These are phyloP conservation scores for Machaerirhynchus nigripectus DNA, from an alignment of 2,113 vertebrate species.

Conservation along the genomic window DNA sequence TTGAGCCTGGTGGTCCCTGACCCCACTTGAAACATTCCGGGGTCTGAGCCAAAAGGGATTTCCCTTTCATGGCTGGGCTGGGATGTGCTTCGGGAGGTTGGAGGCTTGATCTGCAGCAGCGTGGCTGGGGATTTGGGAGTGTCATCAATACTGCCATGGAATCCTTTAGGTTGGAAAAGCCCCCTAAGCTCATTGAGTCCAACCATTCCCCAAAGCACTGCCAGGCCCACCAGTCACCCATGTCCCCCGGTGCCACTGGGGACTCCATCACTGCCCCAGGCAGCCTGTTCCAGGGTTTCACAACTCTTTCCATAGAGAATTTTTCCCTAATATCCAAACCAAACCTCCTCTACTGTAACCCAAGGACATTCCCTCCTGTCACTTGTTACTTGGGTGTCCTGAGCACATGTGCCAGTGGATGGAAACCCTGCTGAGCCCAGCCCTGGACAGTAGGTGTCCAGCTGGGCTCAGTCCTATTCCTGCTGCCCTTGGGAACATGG, in stretches of 20 bases:
- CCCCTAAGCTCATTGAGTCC: fast-evolving
- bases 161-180: not conserved
- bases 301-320: not conserved
- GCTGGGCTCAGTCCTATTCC: not conserved
- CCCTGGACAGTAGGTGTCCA: not conserved
- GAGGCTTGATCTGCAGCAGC: not conserved
- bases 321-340: not conserved
- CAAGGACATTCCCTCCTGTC: fast-evolving
- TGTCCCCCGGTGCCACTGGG: not conserved
- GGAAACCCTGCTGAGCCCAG: not conserved
- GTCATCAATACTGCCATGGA: fast-evolving
- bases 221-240: not conserved
- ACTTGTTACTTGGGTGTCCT: not conserved
- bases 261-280: not conserved
- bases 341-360: not conserved
- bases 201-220: not conserved
- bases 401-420: not conserved
- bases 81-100: not conserved
- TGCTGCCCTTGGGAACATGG: not conserved
- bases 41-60: not conserved
- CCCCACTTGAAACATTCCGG: not conserved
- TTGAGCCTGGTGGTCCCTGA: not conserved
- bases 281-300: not conserved
- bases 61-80: not conserved
- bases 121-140: not conserved